Conservation (phyloP, 2,797 vertebrate species). For the Characodon lateralis region DNA sequence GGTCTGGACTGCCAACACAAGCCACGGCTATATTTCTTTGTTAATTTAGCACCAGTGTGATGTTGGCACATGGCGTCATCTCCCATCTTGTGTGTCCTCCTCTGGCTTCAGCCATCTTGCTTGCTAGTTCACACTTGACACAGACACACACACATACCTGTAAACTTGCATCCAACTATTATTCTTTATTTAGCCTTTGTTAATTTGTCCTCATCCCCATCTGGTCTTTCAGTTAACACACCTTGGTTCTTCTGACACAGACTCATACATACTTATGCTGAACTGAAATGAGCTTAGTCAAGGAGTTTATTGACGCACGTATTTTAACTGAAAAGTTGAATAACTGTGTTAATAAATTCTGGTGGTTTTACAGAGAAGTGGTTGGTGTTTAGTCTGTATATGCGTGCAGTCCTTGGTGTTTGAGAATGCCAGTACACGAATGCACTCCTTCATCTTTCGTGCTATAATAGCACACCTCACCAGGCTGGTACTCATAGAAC, state of each 20-base stretch:
- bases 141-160: neutral
- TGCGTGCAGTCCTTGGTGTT: neutral
- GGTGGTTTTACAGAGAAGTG: too few relatives aligned
- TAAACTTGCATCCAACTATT: neutral
- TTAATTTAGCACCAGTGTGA: neutral
- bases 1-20: too few relatives aligned
- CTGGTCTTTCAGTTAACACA: neutral
- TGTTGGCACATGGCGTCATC: neutral
- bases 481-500: neutral
- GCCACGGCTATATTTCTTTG: too few relatives aligned
- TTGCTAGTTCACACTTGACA: neutral
- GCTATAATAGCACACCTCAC: neutral
- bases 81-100: neutral
- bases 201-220: neutral
- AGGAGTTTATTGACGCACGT: neutral
- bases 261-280: neutral
- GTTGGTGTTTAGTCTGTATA: neutral
- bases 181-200: neutral
- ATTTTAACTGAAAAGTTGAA: too few relatives aligned
- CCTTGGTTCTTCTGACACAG: neutral
- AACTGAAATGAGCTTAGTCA: neutral
- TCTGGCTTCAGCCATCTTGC: neutral
- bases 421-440: neutral
- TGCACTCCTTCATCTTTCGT: neutral
- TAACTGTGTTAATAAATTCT: neutral